Evolutionary conservation across 2,113 vertebrate genomes (phyloP), one percentile per base, ranked within the genome.

Genomic region (human): DNA sequence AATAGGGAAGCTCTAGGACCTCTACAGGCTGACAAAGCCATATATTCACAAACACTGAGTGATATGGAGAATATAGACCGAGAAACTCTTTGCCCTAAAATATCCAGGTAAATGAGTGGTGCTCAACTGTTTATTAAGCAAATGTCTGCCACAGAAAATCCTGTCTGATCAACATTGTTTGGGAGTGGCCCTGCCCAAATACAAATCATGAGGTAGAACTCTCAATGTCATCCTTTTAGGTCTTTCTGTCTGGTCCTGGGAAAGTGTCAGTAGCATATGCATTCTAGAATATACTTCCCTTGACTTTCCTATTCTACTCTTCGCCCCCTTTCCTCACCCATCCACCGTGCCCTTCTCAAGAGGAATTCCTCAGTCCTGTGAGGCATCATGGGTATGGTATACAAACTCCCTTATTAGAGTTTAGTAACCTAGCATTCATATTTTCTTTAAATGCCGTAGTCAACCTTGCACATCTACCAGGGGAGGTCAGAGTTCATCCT

Each of bases 401-500:
- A 78, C 59, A 94, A 64, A n/a, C 10, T 66, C 35, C 30, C 78
- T 38, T 30, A 22, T 68, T 80, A 93, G 66, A 57, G 22, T 75
- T 87, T 76, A 82, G 68, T 84, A 79, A 82, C 50, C 70, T 27
- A 17, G 52, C 14, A 35, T 43, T 83, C 64, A 10, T 64, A 17
- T 48, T 80, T 81, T 89, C 70, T 93, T 96, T 59, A 78, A 68
- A 78, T 50, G 30, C 76, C 86, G 13, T 20, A 79, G 52, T 86
- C 95, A 90, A 14, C 57, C 64, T 70, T 70, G 30, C 45, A n/a
- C 30, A 82, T 96, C 84, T 92, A 9, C 89, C 76, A 88, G n/a
- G 52, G 61, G 72, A 66, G 59, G 72, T 88, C 90, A 79, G 3
- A 96, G 68, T 84, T 92, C 80, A 85, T 94, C 80, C 84, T 87